Evolutionary conservation across 2,888 invertebrate species (phyloP).

Genomic region (Conistra vaccinii): DNA sequence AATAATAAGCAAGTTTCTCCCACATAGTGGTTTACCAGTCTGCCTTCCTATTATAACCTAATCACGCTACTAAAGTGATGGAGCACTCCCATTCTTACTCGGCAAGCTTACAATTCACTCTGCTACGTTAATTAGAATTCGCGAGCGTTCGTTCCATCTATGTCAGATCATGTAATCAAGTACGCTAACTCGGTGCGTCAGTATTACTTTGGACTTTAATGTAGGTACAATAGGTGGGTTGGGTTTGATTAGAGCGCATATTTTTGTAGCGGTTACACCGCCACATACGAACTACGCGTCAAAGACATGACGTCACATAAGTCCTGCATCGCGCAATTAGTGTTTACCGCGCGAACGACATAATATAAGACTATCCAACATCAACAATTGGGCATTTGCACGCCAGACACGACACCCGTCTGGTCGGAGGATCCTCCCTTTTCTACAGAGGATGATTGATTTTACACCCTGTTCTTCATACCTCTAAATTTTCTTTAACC

Average conservation of each 20-base stretch:
- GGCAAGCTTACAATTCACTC: conserved; percentile 44
- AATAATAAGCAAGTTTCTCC: neutral
- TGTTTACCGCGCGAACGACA: no score
- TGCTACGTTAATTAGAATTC: conserved; percentile 58
- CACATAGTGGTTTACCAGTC: neutral
- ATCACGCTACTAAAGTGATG: conserved; percentile 38
- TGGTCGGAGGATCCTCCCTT: no score
- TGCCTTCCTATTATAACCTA: conserved; percentile 15
- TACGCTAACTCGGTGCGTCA: conserved; percentile 41
- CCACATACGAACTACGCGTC: no score
- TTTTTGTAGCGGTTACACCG: no score
- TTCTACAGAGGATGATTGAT: no score
- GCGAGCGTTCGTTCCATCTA: conserved; percentile 65
- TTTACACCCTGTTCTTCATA: no score
- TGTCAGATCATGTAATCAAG: conserved; percentile 59
- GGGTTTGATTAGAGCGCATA: conserved; percentile 1
- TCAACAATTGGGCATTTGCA: no score
- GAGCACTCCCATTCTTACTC: conserved; percentile 32
- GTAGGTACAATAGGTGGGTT: conserved; percentile 2
- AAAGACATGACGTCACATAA: no score
- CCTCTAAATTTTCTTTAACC: no score
- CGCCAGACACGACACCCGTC: no score
- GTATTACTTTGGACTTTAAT: conserved; percentile 20
- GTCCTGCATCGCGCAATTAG: no score
- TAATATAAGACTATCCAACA: no score